These are phyloP conservation scores for Chelon labrosus DNA, from an alignment of 2,797 vertebrate genomes.

Conservation along the genomic window DNA sequence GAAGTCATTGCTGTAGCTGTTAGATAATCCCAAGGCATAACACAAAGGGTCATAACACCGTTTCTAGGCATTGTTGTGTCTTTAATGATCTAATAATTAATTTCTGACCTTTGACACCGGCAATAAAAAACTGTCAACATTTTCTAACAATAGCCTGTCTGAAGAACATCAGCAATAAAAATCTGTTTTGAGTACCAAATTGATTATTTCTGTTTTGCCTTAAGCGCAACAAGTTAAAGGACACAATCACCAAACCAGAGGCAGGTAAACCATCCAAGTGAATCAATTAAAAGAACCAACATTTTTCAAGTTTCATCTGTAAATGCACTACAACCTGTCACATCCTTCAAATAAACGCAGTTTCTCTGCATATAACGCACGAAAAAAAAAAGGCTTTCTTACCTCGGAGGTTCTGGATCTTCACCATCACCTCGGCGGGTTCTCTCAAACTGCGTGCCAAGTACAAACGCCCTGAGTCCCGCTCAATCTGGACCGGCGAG, in stretches of 20 bases:
- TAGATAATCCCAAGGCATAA: not conserved
- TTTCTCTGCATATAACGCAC: conserved; percentile 23
- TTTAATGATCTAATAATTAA: accelerated
- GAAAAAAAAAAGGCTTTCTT: conserved; percentile 3
- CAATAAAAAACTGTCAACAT: no score
- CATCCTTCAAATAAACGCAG: not conserved
- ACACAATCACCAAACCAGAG: not conserved
- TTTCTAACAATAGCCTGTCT: no score
- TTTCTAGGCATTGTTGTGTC: not conserved
- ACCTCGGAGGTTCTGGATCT: conserved; percentile 84
- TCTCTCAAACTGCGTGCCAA: conserved; percentile 73
- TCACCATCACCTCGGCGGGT: conserved; percentile 79
- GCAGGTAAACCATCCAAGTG: no score
- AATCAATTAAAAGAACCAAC: no score
- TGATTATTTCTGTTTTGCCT: not conserved
- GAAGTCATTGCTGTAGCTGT: conserved; percentile 2
- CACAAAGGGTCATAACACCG: not conserved
- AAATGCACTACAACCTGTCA: not conserved
- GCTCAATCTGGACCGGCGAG: conserved; percentile 84
- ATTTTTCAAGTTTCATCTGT: not conserved
- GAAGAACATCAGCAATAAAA: no score
- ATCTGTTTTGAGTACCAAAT: not conserved
- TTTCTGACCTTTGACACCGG: not conserved
- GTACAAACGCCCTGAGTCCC: conserved; percentile 87
- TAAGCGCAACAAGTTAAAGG: not conserved